Percentiles rank a stretch among this genome's conserved stretches.
Evolutionary conservation across 2,113 vertebrate genomes (phyloP).

Genomic region (Hippolais icterina): DNA sequence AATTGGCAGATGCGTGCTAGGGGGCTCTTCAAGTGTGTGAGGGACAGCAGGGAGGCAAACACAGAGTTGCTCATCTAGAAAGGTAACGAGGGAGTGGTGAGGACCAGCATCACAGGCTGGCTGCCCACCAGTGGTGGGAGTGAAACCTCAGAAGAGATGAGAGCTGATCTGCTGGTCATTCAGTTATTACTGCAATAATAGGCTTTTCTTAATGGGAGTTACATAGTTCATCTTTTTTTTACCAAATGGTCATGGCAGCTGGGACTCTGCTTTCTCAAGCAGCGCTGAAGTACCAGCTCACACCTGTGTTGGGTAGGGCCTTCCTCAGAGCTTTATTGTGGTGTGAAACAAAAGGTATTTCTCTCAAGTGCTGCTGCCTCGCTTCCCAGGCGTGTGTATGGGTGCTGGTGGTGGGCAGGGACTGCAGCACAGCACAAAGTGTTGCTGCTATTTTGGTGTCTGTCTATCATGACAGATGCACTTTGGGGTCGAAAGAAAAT

Average conservation of each 20-base stretch:
- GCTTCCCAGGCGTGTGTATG: neutral
- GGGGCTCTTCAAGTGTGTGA: neutral
- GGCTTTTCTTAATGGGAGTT: neutral
- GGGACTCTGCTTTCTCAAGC: neutral
- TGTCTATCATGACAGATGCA: neutral
- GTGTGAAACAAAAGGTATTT: constrained; percentile 2
- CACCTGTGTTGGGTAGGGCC: neutral
- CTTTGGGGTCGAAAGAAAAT: neutral
- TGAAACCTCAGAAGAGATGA: neutral
- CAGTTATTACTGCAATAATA: neutral
- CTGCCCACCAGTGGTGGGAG: neutral
- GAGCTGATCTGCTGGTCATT: neutral
- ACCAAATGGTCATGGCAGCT: neutral
- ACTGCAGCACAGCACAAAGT: neutral
- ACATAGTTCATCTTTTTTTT: neutral
- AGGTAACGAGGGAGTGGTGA: neutral
- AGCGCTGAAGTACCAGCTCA: neutral
- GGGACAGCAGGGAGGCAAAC: neutral
- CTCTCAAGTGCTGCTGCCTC: neutral
- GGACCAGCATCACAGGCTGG: neutral
- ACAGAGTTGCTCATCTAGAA: neutral
- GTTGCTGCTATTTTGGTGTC: neutral
- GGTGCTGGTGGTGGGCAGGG: neutral
- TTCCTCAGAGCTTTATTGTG: neutral
- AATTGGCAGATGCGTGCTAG: neutral